A percentile compares a stretch with the other conserved stretches of the same genome.
Conservation (phyloP, 35 echinoderm and acorn worm species). For the Amphiura filiformis region DNA sequence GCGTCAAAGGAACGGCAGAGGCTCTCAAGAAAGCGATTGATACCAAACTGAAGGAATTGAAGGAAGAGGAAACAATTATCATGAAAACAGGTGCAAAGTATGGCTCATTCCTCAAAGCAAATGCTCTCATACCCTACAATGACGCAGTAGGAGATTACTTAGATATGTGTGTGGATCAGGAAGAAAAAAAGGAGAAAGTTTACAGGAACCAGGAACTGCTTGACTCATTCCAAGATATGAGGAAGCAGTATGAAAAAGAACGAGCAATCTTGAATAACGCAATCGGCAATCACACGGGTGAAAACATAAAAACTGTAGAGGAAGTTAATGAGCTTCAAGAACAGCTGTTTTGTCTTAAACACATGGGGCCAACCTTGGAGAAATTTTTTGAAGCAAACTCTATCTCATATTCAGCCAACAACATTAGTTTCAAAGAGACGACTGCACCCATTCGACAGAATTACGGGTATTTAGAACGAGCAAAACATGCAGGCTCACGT, state of each 20-base stretch:
- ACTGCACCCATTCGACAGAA: too few species aligned
- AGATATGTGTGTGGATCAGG: background rate
- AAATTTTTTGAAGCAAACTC: background rate
- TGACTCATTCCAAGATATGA: background rate
- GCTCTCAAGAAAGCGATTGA: background rate
- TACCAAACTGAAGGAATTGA: background rate
- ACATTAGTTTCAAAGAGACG: background rate
- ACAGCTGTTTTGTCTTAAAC: background rate
- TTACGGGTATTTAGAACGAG: too few species aligned
- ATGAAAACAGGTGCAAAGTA: background rate
- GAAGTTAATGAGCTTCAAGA: background rate
- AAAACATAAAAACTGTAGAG: background rate
- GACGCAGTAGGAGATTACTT: background rate
- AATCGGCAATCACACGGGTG: background rate
- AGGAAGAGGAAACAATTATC: background rate
- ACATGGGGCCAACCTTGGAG: background rate
- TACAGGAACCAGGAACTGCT: background rate
- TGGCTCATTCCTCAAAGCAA: too few species aligned
- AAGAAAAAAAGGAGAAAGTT: background rate
- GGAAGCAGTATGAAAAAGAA: background rate
- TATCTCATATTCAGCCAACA: background rate
- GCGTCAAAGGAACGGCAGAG: background rate
- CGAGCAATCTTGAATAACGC: background rate
- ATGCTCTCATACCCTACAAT: too few species aligned
- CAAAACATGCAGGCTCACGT: too few species aligned